These are phyloP conservation scores for Gallinago undulata DNA, from an alignment of 2,113 vertebrate species.

Conservation along the genomic window DNA sequence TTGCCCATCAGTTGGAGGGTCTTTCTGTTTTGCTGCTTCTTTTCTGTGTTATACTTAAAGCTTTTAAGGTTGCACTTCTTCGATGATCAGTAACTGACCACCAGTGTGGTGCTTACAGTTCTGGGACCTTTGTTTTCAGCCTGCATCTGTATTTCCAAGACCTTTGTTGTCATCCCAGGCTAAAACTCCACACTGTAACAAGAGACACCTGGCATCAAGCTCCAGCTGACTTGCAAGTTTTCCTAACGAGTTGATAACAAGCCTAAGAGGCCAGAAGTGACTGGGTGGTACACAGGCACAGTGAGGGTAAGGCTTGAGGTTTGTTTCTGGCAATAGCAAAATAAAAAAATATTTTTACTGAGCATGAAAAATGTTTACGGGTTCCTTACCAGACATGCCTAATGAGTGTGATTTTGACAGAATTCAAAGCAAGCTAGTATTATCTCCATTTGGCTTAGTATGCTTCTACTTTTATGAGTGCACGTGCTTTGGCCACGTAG, in stretches of 20 bases:
- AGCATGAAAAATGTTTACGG: neutral
- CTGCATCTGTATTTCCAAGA: neutral
- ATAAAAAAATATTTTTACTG: neutral
- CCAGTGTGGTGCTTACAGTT: neutral
- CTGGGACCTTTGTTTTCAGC: neutral
- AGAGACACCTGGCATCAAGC: neutral
- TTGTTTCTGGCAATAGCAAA: neutral
- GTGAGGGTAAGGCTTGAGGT: neutral
- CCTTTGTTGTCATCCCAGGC: neutral
- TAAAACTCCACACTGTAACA: neutral
- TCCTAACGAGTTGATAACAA: neutral
- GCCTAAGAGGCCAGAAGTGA: neutral
- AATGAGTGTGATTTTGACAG: neutral
- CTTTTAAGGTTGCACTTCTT: neutral
- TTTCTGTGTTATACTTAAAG: neutral
- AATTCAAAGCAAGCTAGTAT: neutral
- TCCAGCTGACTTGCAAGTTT: neutral
- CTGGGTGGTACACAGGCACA: neutral
- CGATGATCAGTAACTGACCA: neutral
- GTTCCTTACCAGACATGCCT: neutral
- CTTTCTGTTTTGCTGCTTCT: neutral
- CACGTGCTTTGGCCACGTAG: neutral
- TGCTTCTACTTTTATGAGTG: neutral
- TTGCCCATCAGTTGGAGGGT: neutral
- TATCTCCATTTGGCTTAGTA: neutral